Evolutionary conservation across 2,888 invertebrate species (phyloP).

Genomic region (Argynnis bischoffii): DNA sequence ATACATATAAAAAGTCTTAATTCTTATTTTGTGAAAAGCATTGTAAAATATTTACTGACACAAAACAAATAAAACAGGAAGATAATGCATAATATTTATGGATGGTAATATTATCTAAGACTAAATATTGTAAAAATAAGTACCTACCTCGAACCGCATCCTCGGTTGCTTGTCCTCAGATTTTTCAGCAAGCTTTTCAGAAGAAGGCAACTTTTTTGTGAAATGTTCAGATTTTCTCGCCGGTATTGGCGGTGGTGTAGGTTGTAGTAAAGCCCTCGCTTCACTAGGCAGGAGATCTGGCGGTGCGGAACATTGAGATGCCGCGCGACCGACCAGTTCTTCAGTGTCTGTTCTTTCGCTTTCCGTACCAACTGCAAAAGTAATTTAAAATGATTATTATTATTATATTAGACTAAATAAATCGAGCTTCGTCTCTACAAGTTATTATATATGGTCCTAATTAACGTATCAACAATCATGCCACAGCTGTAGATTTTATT

Average conservation of each 20-base stretch:
- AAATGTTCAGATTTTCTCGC: conserved; percentile 38
- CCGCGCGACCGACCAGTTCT: conserved; percentile 85
- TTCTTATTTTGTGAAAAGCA: neutral
- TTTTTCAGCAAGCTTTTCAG: conserved; percentile 42
- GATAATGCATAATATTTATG: too few relatives aligned
- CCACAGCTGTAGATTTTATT: too few relatives aligned
- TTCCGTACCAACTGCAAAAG: conserved; percentile 83
- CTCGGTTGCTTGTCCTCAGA: conserved; percentile 66
- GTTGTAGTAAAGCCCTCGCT: conserved; percentile 75
- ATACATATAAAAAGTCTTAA: conserved; percentile 2
- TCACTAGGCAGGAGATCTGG: conserved; percentile 84
- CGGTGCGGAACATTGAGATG: conserved; percentile 84
- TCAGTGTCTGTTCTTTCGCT: conserved; percentile 87
- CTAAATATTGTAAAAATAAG: neutral
- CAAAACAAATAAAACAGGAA: too few relatives aligned
- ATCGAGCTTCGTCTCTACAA: too few relatives aligned
- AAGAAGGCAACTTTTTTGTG: conserved; percentile 41
- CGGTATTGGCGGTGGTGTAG: conserved; percentile 49
- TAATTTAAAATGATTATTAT: neutral
- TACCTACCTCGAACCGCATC: conserved; percentile 70
- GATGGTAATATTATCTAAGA: too few relatives aligned
- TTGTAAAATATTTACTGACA: too few relatives aligned
- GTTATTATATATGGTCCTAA: too few relatives aligned
- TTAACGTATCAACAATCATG: too few relatives aligned
- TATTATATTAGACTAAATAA: neutral